Base-by-base conservation (phyloP, 2,888 invertebrate species). In the Pandemis cinnamomeana region DNA sequence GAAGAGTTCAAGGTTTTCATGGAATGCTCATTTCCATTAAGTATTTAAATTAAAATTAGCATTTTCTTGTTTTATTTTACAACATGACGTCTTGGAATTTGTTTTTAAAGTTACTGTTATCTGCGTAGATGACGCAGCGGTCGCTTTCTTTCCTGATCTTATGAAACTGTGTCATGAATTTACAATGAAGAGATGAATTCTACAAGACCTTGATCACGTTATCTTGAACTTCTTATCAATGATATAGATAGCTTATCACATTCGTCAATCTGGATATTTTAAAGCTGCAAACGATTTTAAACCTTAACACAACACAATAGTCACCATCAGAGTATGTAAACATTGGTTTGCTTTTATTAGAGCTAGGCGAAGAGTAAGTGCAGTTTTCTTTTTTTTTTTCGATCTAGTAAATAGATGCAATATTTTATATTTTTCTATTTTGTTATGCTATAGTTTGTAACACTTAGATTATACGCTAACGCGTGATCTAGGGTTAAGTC, bases 201-300 rank as follows among this genome's bases (percentile, higher is more conserved):
- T 6, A 64, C 7, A 42, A 48, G 41, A 36, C 73, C 73, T 73
- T 73, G 73, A 70, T 66, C 64, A 36, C 64, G 2, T 68, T 61
- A 72, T 73, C 69, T 66, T n/a, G 15, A 44, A 20, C 42, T 67
- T n/a, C 60, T 48, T 74, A 71, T 74, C 74, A 67, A 46, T 36
- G 44, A 68, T 55, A 58, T n/a, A 62, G 68, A 72, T 68, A 72
- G 55, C 61, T 13, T 70, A 70, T 70, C 70, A 70, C 6, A 58
- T n/a, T 15, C 27, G 61, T 74, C 61, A 53, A 67, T 67, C 67
- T 66, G 41, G 36, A n/a, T 46, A 27, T 53, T 53, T 5, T 41
- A 46, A 11, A 27, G 7, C 42, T 2, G n/a, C 53, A 7, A 51
- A 58, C 7, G 7, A 69, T 60, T 70, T 44, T 66, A 5, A 36